phyloP scores from a whole-genome alignment of 2,797 vertebrate genomes.

The Halcyon chelicuti region DNA sequence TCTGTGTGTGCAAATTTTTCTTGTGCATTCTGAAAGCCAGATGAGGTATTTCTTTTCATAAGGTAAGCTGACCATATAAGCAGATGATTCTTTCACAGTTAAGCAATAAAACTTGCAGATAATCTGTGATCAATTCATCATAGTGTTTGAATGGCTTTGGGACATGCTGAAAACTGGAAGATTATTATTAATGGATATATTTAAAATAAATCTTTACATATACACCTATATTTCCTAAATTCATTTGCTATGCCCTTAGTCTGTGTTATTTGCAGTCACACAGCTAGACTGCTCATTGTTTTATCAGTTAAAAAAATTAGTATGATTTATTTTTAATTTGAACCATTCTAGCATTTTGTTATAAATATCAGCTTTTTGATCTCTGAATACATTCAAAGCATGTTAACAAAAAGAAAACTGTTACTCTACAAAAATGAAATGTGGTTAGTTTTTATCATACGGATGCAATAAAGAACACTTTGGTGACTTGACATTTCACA shows the following conservation, averaged over 20 bases:
- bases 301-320: background rate
- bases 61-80: background rate
- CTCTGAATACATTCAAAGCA: conserved; percentile 24
- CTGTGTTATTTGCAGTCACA: background rate
- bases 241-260: background rate
- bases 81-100: background rate
- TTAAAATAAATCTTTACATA: background rate
- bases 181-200: background rate
- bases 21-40: background rate
- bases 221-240: background rate
- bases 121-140: background rate
- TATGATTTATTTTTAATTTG: conserved; percentile 32
- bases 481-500: conserved; percentile 65
- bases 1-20: background rate
- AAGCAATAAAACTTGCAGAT: background rate
- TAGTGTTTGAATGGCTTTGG: background rate
- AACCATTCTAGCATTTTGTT: conserved; percentile 27
- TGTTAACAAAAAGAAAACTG: conserved; percentile 61
- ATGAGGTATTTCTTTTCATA: background rate
- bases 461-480: conserved; percentile 56
- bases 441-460: background rate
- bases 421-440: conserved; percentile 49
- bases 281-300: background rate
- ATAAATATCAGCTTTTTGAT: conserved; percentile 58
- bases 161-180: background rate